Conservation (phyloP, 2,113 vertebrate genomes). For the Hippopotamus amphibius region DNA sequence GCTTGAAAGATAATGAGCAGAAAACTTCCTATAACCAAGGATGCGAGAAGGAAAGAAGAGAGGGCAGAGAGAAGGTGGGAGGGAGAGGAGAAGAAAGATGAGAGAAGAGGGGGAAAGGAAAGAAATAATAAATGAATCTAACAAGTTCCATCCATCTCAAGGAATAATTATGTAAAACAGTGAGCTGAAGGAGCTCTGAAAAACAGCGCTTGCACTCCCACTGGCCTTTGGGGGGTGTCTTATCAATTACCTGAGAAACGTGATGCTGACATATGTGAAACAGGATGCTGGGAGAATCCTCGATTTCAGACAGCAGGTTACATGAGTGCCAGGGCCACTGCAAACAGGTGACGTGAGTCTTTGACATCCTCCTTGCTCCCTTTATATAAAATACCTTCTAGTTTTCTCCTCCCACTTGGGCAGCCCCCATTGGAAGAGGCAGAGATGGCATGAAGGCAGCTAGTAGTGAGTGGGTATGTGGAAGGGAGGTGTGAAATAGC, state of each 20-base stretch:
- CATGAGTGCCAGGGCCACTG: background rate
- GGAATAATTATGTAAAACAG: background rate
- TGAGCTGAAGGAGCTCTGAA: background rate
- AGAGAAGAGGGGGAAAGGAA: background rate
- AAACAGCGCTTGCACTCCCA: background rate
- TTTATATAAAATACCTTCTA: background rate
- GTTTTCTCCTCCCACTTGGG: background rate
- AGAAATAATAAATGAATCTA: background rate
- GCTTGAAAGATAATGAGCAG: slow-evolving; percentile 47
- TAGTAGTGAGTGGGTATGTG: background rate
- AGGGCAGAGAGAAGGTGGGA: background rate
- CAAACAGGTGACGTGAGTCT: background rate
- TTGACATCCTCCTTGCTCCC: background rate
- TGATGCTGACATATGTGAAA: background rate
- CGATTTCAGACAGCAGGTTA: background rate
- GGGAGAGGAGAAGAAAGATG: background rate
- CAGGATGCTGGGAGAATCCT: background rate
- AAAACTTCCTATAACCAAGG: background rate
- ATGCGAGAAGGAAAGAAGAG: background rate
- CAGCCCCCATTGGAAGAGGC: background rate
- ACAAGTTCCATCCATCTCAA: background rate
- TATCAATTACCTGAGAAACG: background rate
- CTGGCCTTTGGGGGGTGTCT: background rate
- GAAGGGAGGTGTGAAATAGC: background rate
- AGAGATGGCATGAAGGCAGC: background rate